These are phyloP conservation scores for Scophthalmus maximus DNA, from an alignment of 2,113 vertebrate species.

Conservation along the genomic window DNA sequence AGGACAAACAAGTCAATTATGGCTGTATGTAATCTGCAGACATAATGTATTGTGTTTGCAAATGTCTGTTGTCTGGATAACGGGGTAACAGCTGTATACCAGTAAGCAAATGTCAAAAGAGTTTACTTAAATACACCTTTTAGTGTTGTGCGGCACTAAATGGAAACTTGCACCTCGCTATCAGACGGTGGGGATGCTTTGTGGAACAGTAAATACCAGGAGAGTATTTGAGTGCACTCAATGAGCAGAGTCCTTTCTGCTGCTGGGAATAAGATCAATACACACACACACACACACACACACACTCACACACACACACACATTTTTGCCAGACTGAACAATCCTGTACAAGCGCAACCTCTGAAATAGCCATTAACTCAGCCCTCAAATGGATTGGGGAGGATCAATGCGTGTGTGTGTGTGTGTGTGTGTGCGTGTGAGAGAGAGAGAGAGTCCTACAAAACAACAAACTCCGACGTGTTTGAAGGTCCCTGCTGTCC, in stretches of 20 bases:
- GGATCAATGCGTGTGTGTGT: slow-evolving; percentile 56
- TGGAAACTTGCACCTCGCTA: slow-evolving; percentile 21
- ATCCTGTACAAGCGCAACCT: slow-evolving; percentile 54
- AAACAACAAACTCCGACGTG: slow-evolving; percentile 14
- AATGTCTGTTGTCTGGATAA: too few relatives aligned
- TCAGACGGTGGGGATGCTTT: slow-evolving; percentile 38
- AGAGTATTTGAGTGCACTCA: slow-evolving; percentile 28
- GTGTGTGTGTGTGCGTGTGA: slow-evolving; percentile 23
- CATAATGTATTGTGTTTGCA: too few relatives aligned
- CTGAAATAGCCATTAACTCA: slow-evolving; percentile 65
- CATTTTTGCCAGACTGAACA: slow-evolving; percentile 55
- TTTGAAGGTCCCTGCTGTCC: slow-evolving; percentile 19
- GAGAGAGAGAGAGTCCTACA: slow-evolving; percentile 9
- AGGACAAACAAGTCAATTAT: too few relatives aligned
- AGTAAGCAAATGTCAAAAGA: not conserved
- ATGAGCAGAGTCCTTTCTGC: slow-evolving; percentile 46
- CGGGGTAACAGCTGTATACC: not conserved
- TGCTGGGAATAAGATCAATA: slow-evolving; percentile 72
- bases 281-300: slow-evolving; percentile 47
- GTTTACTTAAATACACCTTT: not conserved
- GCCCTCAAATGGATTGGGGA: slow-evolving; percentile 52
- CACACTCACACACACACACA: slow-evolving; percentile 58
- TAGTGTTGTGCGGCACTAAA: slow-evolving; percentile 4
- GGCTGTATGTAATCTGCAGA: not conserved
- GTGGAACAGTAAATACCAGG: slow-evolving; percentile 53